Percentiles rank a stretch among this genome's conserved stretches.
phyloP scores from a whole-genome alignment of 2,113 vertebrate genomes.

The Harpagus bidentatus region DNA sequence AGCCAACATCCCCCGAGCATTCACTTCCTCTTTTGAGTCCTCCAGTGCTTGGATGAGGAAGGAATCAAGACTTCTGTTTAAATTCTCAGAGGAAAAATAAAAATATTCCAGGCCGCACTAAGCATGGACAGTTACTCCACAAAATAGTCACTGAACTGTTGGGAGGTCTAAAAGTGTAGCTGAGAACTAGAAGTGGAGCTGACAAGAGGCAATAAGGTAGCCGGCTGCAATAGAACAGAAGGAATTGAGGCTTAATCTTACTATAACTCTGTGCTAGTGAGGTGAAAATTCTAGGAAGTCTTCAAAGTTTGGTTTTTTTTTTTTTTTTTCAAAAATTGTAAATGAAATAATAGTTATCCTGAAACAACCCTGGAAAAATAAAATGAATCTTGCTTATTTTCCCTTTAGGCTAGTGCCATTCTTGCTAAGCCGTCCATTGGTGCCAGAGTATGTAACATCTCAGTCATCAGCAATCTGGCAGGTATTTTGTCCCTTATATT shows the following conservation, averaged over 20 bases:
- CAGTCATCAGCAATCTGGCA: slow-evolving; percentile 66
- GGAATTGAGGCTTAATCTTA: not conserved
- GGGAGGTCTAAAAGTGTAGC: not conserved
- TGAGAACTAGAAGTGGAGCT: not conserved
- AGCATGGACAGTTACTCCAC: not conserved
- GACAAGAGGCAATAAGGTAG: not conserved
- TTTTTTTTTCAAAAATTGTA: not conserved
- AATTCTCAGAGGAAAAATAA: not conserved
- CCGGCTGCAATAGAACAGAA: not conserved
- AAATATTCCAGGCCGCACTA: not conserved
- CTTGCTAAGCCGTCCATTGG: slow-evolving; percentile 29
- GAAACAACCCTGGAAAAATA: not conserved
- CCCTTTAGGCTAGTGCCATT: not conserved
- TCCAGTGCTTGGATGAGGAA: not conserved
- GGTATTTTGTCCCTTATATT: slow-evolving; percentile 47
- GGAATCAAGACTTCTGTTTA: not conserved
- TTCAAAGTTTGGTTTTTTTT: not conserved
- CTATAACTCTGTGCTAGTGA: not conserved
- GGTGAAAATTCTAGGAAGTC: not conserved
- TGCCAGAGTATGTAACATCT: slow-evolving; percentile 21
- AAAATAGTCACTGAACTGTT: not conserved
- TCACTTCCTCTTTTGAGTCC: not conserved
- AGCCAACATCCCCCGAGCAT: not conserved
- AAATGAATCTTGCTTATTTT: slow-evolving; percentile 7
- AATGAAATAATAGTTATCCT: not conserved